phyloP scores from a whole-genome alignment of 2,113 vertebrate species.

The Tachysurus fulvidraco region DNA sequence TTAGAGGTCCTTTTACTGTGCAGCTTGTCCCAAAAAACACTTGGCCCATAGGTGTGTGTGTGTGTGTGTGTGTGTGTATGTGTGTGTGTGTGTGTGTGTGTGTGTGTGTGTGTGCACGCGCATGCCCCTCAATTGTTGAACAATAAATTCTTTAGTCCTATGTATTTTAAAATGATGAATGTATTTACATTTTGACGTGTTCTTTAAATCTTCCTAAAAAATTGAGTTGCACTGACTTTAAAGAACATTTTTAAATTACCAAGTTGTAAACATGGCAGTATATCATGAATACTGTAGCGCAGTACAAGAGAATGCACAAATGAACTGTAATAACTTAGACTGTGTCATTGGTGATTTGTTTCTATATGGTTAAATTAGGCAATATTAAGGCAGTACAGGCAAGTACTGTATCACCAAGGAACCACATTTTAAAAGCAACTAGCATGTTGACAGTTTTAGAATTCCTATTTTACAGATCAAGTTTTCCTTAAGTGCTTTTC shows the following conservation, averaged over 20 bases:
- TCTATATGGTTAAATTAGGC: background rate
- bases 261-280: background rate
- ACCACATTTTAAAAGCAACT: background rate
- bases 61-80: background rate
- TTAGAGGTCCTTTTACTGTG: background rate
- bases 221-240: slow-evolving; percentile 5
- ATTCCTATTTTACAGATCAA: background rate
- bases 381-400: background rate
- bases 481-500: background rate
- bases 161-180: slow-evolving; percentile 7
- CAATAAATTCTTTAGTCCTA: background rate
- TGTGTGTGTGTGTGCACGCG: background rate
- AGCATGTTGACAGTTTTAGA: background rate
- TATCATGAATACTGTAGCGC: background rate
- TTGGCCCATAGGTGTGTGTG: background rate
- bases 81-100: background rate
- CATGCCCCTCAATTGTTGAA: background rate
- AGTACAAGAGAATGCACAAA: background rate
- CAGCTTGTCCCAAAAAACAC: background rate
- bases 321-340: background rate
- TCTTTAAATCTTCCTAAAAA: background rate
- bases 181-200: slow-evolving; percentile 29
- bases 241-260: background rate
- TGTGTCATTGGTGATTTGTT: background rate
- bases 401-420: background rate